Percentiles rank a stretch among this genome's conserved stretches.
Conservation (phyloP, 2,113 vertebrate species). For the Sinocyclocheilus maitianheensis region DNA sequence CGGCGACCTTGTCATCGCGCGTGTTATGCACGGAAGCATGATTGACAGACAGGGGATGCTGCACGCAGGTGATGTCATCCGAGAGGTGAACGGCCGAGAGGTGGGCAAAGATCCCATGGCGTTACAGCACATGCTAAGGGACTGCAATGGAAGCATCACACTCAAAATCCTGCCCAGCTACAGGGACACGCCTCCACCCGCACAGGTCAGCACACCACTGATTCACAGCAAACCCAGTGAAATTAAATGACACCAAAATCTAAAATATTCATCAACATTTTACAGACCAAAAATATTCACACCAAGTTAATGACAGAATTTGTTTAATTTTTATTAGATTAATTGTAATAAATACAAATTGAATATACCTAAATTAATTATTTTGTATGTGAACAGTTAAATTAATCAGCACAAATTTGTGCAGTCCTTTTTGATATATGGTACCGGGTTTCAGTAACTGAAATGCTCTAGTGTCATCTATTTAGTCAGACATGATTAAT, state of each 20-base stretch:
- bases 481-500: too few species aligned
- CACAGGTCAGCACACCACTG: constrained; percentile 77
- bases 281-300: too few species aligned
- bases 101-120: constrained; percentile 88
- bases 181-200: constrained; percentile 81
- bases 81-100: constrained; percentile 91
- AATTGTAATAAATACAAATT: too few species aligned
- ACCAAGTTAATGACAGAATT: too few species aligned
- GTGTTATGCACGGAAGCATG: constrained; percentile 96
- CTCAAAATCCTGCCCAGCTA: constrained; percentile 97
- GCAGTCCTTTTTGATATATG: too few species aligned
- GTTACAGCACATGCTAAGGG: constrained; percentile 90
- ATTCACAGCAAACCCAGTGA: neutral
- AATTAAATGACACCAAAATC: neutral
- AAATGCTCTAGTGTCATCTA: too few species aligned
- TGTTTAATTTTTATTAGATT: too few species aligned
- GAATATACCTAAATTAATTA: too few species aligned
- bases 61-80: constrained; percentile 93
- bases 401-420: too few species aligned
- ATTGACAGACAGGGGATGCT: constrained; percentile 97
- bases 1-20: constrained; percentile 91
- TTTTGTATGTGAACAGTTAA: too few species aligned
- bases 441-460: too few species aligned
- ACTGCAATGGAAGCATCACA: constrained; percentile 89
- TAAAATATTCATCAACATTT: too few species aligned